Conservation (phyloP, 2,113 vertebrate species). For the Tragelaphus strepsiceros region DNA sequence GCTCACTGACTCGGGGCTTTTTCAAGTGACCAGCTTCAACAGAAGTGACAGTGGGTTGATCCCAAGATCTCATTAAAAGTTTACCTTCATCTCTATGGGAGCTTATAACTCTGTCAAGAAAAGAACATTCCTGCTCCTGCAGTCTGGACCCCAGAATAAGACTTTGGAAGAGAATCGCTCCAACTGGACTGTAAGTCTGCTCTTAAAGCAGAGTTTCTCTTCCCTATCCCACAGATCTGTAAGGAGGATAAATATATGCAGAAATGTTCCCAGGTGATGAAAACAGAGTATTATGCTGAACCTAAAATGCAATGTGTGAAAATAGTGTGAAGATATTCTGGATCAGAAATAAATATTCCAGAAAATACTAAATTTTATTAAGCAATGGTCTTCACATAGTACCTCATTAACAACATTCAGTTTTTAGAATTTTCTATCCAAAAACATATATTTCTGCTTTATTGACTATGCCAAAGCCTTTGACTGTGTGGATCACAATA, state of each 20-base stretch:
- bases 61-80: not conserved
- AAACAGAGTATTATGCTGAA: not conserved
- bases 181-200: fast-evolving
- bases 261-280: not conserved
- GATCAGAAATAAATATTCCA: not conserved
- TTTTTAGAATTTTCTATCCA: not conserved
- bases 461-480: no score
- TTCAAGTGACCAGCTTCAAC: not conserved
- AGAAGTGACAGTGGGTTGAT: not conserved
- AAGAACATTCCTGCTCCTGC: not conserved
- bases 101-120: not conserved
- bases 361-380: not conserved
- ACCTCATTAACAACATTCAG: not conserved
- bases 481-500: no score
- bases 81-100: not conserved
- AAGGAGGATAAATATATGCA: not conserved
- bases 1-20: not conserved
- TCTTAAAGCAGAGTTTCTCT: not conserved
- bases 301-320: not conserved
- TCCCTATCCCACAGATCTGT: not conserved
- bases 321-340: not conserved
- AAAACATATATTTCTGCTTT: no score
- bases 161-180: not conserved
- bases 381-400: not conserved
- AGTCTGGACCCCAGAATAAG: not conserved